Evolutionary conservation across 2,888 invertebrate species (phyloP), one percentile per base, ranked within the genome.

Genomic region (Tiliacea citrago): DNA sequence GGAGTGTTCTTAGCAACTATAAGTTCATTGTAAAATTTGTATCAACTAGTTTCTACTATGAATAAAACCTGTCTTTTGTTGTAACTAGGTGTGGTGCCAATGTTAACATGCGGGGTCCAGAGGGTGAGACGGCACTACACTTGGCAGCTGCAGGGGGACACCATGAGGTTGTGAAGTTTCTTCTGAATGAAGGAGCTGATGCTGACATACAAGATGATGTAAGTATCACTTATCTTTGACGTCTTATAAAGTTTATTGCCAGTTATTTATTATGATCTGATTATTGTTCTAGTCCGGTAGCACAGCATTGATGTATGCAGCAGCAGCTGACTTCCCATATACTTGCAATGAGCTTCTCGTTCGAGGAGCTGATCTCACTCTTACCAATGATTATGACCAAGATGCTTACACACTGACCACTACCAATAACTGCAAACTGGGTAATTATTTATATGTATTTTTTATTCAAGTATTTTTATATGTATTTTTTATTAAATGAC

Each of bases 231-330:
- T 67, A 5, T 16, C 29, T 47, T 39, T 58, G 49, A 16, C 45
- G 18, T 61, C 8, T 29, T 39, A 24, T 10, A n/a, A 45, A 60
- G 42, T 18, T 57, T 68, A 42, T 61, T 49, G 2, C 57, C 16
- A 53, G 51, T 57, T 62, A 62, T 21, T 73, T 63, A 47, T 68
- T 75, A 24, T 47, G 29, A 61, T 61, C 21, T 83, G 29, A 58
- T 83, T 63, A 58, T 84, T 69, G 74, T 96, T 95, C 63, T 91
- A 98, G 98, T 97, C 98, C 90, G 98, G 98, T 70, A 99, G 98
- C 91, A 98, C 99, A 61, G 98, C 99, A 1, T 94, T 99, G 70
- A 99, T 99, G 98, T 99, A 98, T 95, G 98, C 99, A 68, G 98
- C 98, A 9, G 98, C 98, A 88, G 98, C 98, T 16, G 98, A 99